Base-by-base conservation (phyloP, 2,797 vertebrate species). In the Carcharodon carcharias region DNA sequence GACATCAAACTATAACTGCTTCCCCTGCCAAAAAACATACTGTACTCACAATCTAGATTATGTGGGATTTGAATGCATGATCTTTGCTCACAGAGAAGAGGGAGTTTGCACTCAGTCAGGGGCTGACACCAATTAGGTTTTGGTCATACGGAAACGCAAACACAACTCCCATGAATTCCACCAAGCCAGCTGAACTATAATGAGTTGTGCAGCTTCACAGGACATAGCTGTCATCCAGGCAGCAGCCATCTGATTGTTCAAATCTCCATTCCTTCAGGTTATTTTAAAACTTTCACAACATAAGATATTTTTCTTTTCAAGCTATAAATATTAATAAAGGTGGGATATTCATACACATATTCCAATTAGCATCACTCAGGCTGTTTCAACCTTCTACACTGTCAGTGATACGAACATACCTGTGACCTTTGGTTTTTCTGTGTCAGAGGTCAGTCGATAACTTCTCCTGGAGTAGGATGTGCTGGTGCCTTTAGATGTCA, bases 401-500 rank as follows among this genome's bases (percentile, higher is more conserved):
- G 12, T 8, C 87, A 26, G 63, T 45, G 65, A 67, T 18, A 23
- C 63, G 35, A 73, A 56, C 97, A 73, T 97, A 99, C 99, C 99
- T 98, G 98, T 98, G 96, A 97, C 96, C 97, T 97, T 98, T 97
- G 98, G 97, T 97, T 99, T 99, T 97, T 99, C 99, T 1, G 97
- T 97, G 96, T 99, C 99, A 0, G 98, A 98, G 91, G 98, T 98
- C 97, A 99, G 97, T 96, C 98, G 98, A 97, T 99, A 99, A 98
- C 98, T 99, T 71, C 98, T 98, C 96, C 98, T 98, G 23, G 98
- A 98, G 97, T 99, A 97, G 95, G 98, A 97, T 50, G 98, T 97
- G 89, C 98, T 97, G 14, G 98, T 97, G 96, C 98, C 98, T 97
- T 98, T 98, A 0, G 99, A 99, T 6, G 98, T 99, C 99, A 99